Percentiles rank a stretch among this genome's conserved stretches.
Evolutionary conservation across 92 coral and sea anemone species (phyloP).

Genomic region (Epizoanthus illoricatus): DNA sequence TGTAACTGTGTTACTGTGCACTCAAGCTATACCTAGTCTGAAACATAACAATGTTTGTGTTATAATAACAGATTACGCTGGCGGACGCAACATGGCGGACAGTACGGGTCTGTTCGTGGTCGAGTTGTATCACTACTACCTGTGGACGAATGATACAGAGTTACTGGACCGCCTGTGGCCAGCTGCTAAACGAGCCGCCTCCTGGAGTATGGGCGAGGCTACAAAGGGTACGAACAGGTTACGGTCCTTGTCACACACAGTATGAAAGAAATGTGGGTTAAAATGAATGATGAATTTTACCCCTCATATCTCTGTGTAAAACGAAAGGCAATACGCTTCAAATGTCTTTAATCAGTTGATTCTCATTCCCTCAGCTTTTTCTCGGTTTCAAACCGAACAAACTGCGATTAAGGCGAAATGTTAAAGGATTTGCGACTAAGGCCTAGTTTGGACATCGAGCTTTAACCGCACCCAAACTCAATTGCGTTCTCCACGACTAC

Average conservation of each 20-base stretch:
- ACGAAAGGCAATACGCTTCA: not conserved
- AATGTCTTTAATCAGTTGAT: too few species aligned
- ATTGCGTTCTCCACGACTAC: too few species aligned
- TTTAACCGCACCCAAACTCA: too few species aligned
- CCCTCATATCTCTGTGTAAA: not conserved
- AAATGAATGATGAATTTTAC: not conserved
- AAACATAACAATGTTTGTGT: not conserved
- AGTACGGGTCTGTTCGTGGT: slow-evolving; percentile 85
- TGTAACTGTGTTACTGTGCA: too few species aligned
- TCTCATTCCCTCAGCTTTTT: too few species aligned
- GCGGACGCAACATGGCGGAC: slow-evolving; percentile 91
- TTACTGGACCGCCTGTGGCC: slow-evolving; percentile 77
- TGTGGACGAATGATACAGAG: slow-evolving; percentile 76
- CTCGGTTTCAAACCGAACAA: too few species aligned
- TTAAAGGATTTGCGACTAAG: too few species aligned
- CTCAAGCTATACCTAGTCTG: too few species aligned
- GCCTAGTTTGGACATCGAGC: too few species aligned
- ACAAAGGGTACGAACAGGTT: slow-evolving; percentile 58
- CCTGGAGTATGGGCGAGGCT: slow-evolving; percentile 77
- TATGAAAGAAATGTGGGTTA: not conserved
- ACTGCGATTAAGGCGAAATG: too few species aligned
- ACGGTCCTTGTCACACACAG: not conserved
- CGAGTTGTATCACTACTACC: slow-evolving; percentile 76
- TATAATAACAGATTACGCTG: slow-evolving; percentile 66
- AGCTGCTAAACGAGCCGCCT: slow-evolving; percentile 71